A percentile compares a stretch with the other conserved stretches of the same genome.
These are phyloP conservation scores for Trichosurus vulpecula DNA, from an alignment of 2,797 vertebrate species.

Conservation along the genomic window DNA sequence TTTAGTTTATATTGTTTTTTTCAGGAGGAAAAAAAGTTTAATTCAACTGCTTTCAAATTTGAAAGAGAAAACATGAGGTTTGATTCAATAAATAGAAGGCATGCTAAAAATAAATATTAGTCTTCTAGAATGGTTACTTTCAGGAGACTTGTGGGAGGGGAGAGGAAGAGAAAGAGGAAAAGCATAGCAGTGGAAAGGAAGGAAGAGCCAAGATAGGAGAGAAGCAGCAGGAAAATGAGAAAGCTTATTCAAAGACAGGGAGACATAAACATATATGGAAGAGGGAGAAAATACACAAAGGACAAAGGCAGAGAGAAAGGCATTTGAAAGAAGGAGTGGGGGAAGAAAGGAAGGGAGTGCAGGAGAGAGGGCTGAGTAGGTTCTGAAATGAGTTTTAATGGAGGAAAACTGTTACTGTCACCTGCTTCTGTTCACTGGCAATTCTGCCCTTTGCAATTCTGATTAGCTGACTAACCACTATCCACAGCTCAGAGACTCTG, in stretches of 20 bases:
- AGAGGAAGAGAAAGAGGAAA: background rate
- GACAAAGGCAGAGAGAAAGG: conserved; percentile 10
- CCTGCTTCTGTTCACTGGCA: conserved; percentile 31
- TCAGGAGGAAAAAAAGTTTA: background rate
- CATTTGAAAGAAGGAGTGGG: background rate
- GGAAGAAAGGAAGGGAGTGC: background rate
- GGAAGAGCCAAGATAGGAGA: background rate
- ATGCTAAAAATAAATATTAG: background rate
- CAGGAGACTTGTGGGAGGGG: background rate
- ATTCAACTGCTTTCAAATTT: conserved; percentile 25
- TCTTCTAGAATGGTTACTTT: background rate
- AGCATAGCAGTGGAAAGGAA: background rate
- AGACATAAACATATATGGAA: background rate
- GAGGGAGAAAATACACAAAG: conserved; percentile 1
- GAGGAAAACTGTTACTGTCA: conserved; percentile 40
- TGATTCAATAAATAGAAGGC: background rate
- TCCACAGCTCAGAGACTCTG: conserved; percentile 15
- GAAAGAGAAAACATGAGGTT: conserved; percentile 20
- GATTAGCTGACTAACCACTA: conserved; percentile 63
- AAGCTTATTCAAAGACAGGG: background rate
- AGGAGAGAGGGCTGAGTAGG: background rate
- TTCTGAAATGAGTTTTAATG: conserved; percentile 1
- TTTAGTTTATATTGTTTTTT: background rate
- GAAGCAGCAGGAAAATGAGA: background rate
- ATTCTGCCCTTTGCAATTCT: conserved; percentile 67